Evolutionary conservation across 2,113 vertebrate genomes (phyloP), one percentile per base, ranked within the genome.

Genomic region (Centropristis striata): DNA sequence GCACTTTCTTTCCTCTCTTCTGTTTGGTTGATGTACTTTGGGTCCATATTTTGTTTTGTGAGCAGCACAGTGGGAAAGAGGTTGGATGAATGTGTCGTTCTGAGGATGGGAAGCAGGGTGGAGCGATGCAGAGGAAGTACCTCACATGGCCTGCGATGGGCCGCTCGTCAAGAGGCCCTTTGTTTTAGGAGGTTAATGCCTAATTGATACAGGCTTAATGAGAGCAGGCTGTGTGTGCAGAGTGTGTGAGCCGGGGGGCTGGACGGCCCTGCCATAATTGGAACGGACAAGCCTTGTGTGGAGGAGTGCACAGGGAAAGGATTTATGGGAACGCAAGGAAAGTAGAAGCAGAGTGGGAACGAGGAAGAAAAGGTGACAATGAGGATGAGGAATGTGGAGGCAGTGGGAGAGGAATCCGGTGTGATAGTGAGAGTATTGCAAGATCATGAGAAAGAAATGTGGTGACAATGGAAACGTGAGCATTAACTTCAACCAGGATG

Each of bases 121-220:
- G 84, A 86, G 86, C 50, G 32, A 61, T 77, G 83, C 68, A 73
- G 88, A 93, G 93, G 93, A 94, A 93, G 92, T 92, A 63, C 82
- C 87, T 92, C 89, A 85, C 92, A 92, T 76, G 88, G 86, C 75
- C 84, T 57, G 72, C 41, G 71, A 77, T 81, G 81, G 86, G 77
- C 89, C 23, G 37, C 87, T 80, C 65, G 66, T 91, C 89, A 93
- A 90, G 68, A 85, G 90, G 41, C 49, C 82, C 91, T 93, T 95
- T 95, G 93, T 95, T 92, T 94, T 83, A 89, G 84, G 84, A 84
- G 90, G 84, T 92, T 92, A 90, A 91, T 88, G 89, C 92, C 91
- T 92, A 93, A 92, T 91, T 94, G 95, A 94, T 94, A 93, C 87
- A 85, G 90, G 89, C 92, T 91, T 94, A 94, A 94, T 95, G 92